Conservation (phyloP, 2,113 vertebrate genomes). For the Theropithecus gelada region DNA sequence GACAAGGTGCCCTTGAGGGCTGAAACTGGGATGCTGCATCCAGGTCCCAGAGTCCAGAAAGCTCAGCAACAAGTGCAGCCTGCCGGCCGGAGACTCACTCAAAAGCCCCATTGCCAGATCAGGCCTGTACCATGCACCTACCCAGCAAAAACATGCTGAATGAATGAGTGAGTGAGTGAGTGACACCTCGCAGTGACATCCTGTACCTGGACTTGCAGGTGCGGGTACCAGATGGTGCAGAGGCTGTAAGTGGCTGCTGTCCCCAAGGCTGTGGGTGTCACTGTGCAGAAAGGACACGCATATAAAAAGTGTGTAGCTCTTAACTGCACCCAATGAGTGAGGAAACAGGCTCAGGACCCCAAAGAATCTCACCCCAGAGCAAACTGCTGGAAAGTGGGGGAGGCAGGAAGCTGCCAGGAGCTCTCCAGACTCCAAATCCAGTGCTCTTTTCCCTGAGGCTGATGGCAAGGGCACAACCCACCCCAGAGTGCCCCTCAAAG, state of each 20-base stretch:
- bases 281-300: not conserved
- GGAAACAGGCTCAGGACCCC: not conserved
- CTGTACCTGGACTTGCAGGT: accelerated
- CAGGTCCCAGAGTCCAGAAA: not conserved
- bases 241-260: accelerated
- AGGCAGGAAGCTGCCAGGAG: not conserved
- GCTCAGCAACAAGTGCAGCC: not conserved
- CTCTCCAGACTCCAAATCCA: not conserved
- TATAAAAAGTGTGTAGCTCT: not conserved
- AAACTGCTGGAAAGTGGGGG: not conserved
- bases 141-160: not conserved
- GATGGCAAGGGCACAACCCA: accelerated
- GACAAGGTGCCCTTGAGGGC: not conserved
- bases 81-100: accelerated
- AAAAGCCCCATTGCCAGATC: not conserved
- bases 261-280: no score
- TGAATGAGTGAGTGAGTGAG: accelerated
- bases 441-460: not conserved
- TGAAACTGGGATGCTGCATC: not conserved
- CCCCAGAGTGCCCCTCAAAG: no score
- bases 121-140: accelerated
- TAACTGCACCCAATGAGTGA: not conserved
- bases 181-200: accelerated
- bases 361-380: not conserved
- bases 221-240: accelerated